Base-by-base conservation (phyloP, 2,888 invertebrate genomes). In the Crepidodera aurea region DNA sequence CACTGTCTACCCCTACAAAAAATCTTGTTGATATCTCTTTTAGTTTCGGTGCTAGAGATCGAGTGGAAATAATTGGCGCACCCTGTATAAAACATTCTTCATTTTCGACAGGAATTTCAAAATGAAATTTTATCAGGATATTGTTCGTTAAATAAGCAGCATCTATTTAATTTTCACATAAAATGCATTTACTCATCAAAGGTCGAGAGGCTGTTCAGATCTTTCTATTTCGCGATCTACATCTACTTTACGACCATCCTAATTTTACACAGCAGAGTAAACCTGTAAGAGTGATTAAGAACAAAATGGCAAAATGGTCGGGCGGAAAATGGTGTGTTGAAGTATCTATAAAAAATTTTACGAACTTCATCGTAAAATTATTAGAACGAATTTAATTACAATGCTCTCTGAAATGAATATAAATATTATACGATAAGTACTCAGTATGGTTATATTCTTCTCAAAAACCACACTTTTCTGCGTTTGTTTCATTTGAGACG, bases 211-310 rank as follows among this genome's bases (percentile, higher is more conserved):
- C 1, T 2, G 39, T 39, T 42, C 39, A 19, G 39, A 13, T n/a
- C 27, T 39, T 39, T 53, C 40, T 39, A 40, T 39, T 54, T 40
- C 16, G 12, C 16, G 29, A 50, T 50, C 53, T 25, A 51, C 19
- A 37, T 54, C 53, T 15, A 25, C 13, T 54, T 54, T 54, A 54
- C 40, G 25, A 39, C 53, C 16, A 25, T 54, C 40, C 53, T 54
- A 54, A 54, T 54, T 54, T 40, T 27, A 10, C 51, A n/a, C 34
- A 54, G 40, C 18, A 15, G 27, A 54, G 25, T 19, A 40, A 27
- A 25, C 53, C 39, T 27, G 25, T 54, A 22, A 40, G 40, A 42
- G 8, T 54, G 53, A 54, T 40, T 54, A 40, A 39, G 19, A 42
- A n/a, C 16, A 42, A 42, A 42, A 42, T 42, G 16, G 18, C 42